Evolutionary conservation across 2,113 vertebrate genomes (phyloP).

Genomic region (Charina bottae): DNA sequence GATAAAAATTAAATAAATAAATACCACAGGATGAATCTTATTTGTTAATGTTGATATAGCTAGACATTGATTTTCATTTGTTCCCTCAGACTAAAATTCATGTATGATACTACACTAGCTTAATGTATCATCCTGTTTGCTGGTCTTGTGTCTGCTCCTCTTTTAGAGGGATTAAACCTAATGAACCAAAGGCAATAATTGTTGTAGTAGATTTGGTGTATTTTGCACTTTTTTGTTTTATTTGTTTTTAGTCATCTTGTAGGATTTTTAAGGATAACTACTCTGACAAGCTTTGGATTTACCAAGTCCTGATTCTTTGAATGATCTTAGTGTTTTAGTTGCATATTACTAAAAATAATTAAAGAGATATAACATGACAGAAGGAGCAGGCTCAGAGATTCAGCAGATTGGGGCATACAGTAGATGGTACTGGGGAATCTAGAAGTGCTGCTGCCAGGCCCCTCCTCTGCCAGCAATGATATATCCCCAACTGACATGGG

Average conservation of each 20-base stretch:
- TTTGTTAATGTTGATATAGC: neutral
- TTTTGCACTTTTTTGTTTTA: too few relatives aligned
- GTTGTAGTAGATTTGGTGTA: neutral
- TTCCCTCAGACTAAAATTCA: neutral
- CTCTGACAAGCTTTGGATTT: neutral
- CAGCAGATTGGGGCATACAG: too few relatives aligned
- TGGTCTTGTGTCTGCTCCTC: neutral
- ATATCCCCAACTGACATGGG: too few relatives aligned
- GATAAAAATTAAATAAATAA: too few relatives aligned
- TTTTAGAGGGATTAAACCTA: neutral
- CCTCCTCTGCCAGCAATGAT: too few relatives aligned
- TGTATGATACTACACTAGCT: constrained; percentile 25
- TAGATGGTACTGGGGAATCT: too few relatives aligned
- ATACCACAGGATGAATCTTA: neutral
- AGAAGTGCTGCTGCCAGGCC: too few relatives aligned
- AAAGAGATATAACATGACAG: neutral
- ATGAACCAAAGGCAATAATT: neutral
- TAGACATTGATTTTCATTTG: constrained; percentile 10
- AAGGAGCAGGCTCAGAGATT: too few relatives aligned
- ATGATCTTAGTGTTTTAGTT: neutral
- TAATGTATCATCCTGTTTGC: neutral
- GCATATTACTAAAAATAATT: neutral
- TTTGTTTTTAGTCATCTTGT: neutral
- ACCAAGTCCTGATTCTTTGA: neutral
- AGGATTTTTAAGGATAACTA: neutral